Conservation (phyloP, 2,113 vertebrate species). For the Nettapus auritus region DNA sequence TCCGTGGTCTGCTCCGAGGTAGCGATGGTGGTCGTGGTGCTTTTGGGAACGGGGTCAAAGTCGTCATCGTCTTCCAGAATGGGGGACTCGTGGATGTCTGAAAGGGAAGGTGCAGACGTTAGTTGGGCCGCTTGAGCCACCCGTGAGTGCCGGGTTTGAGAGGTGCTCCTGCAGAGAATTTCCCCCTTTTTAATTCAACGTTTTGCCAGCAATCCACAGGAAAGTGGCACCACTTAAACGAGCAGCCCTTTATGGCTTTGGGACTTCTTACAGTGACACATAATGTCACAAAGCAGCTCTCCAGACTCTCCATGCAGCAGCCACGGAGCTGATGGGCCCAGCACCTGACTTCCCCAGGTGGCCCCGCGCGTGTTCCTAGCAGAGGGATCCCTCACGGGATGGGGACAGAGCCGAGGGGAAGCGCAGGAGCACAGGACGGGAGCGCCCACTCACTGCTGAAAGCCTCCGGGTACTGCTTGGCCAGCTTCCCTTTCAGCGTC, state of each 20-base stretch:
- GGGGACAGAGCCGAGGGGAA: rapidly evolving
- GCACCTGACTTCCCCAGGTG: rapidly evolving
- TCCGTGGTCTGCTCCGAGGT: conserved; percentile 94
- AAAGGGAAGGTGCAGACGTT: background rate
- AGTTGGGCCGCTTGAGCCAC: rapidly evolving
- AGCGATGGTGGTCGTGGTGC: conserved; percentile 83
- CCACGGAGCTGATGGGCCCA: no score
- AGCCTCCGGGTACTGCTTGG: conserved; percentile 94
- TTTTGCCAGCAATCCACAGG: background rate
- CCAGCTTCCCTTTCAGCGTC: conserved; percentile 91
- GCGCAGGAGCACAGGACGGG: rapidly evolving
- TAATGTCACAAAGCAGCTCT: background rate
- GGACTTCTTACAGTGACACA: no score
- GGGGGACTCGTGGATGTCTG: conserved; percentile 88
- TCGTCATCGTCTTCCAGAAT: conserved; percentile 89
- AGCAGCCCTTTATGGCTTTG: rapidly evolving
- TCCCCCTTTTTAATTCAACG: rapidly evolving
- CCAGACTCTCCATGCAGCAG: background rate
- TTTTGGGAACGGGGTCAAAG: conserved; percentile 85
- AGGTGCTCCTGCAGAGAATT: rapidly evolving
- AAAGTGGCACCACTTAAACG: rapidly evolving
- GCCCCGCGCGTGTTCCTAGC: rapidly evolving
- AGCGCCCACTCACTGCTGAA: conserved; percentile 90
- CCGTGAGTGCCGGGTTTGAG: rapidly evolving
- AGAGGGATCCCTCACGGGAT: background rate